A percentile compares a stretch with the other conserved stretches of the same genome.
Evolutionary conservation across 2,113 vertebrate species (phyloP).

Genomic region (Bufo bufo): DNA sequence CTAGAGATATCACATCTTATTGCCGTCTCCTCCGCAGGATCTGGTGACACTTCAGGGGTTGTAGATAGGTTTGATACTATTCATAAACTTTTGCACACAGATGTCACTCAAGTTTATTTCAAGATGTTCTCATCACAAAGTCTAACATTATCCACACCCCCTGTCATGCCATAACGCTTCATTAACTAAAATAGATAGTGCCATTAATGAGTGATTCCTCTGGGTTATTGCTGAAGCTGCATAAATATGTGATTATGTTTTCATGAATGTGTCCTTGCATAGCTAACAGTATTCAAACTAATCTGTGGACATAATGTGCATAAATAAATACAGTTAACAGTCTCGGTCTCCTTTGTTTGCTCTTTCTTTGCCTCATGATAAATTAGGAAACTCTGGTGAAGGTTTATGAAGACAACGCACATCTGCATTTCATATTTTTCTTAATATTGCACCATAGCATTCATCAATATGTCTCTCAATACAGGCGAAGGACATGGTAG

Average conservation of each 20-base stretch:
- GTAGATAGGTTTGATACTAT: constrained; percentile 24
- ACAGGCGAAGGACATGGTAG: not conserved
- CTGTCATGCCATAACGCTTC: constrained; percentile 54
- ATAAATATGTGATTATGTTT: constrained; percentile 56
- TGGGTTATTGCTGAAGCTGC: constrained; percentile 54
- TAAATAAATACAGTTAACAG: constrained; percentile 50
- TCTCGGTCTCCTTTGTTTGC: constrained; percentile 44
- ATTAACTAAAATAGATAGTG: constrained; percentile 58
- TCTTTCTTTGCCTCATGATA: constrained; percentile 27
- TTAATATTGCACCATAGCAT: not conserved
- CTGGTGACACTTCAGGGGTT: constrained; percentile 48
- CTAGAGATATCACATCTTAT: not conserved
- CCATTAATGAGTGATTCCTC: constrained; percentile 58
- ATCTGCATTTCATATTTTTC: constrained; percentile 9
- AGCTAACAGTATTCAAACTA: constrained; percentile 41
- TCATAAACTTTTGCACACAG: constrained; percentile 45
- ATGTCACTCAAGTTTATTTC: constrained; percentile 53
- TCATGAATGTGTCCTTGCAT: constrained; percentile 46
- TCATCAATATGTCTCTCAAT: not conserved
- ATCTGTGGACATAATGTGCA: constrained; percentile 41
- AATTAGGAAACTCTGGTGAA: not conserved
- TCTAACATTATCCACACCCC: constrained; percentile 49
- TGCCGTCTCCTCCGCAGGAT: constrained; percentile 22
- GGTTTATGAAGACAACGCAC: not conserved
- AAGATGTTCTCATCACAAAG: constrained; percentile 48